These are phyloP conservation scores for Sardina pilchardus DNA, from an alignment of 2,113 vertebrate species.

Conservation along the genomic window DNA sequence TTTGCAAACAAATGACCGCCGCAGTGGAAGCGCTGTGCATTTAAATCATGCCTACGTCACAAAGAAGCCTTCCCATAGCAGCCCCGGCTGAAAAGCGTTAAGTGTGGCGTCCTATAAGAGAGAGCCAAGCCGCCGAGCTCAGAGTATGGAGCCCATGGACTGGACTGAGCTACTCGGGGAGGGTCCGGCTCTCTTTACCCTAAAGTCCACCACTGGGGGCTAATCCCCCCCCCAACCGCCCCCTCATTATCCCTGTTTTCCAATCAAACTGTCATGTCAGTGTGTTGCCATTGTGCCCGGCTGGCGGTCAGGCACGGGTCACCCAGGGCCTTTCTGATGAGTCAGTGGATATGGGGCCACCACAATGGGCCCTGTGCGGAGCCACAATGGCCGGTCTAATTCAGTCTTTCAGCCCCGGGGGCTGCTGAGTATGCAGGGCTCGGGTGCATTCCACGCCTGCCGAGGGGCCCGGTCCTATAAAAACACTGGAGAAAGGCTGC, in stretches of 20 bases:
- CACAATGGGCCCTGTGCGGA: constrained; percentile 65
- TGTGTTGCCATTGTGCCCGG: constrained; percentile 65
- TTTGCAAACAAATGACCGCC: background rate
- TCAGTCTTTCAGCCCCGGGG: constrained; percentile 64
- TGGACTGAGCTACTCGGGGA: background rate
- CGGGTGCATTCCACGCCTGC: constrained; percentile 52
- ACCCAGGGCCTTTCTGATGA: constrained; percentile 63
- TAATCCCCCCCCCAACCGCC: constrained; percentile 71
- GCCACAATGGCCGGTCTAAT: constrained; percentile 72
- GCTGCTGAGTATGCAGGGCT: constrained; percentile 79
- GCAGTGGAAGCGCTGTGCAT: background rate
- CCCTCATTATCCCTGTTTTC: constrained; percentile 66
- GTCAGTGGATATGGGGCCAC: constrained; percentile 68
- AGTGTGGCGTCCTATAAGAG: background rate
- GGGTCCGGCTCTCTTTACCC: background rate
- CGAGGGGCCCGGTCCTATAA: constrained; percentile 69
- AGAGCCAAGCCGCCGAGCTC: background rate
- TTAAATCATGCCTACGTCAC: background rate
- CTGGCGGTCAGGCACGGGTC: constrained; percentile 11
- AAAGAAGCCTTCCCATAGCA: background rate
- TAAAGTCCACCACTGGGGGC: constrained; percentile 35
- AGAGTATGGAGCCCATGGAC: background rate
- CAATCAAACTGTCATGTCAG: constrained; percentile 75
- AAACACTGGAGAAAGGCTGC: constrained; percentile 60
- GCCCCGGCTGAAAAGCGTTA: background rate